A percentile compares a stretch with the other conserved stretches of the same genome.
Conservation (phyloP, 2,888 invertebrate genomes). For the Sminthurinus aureus region DNA sequence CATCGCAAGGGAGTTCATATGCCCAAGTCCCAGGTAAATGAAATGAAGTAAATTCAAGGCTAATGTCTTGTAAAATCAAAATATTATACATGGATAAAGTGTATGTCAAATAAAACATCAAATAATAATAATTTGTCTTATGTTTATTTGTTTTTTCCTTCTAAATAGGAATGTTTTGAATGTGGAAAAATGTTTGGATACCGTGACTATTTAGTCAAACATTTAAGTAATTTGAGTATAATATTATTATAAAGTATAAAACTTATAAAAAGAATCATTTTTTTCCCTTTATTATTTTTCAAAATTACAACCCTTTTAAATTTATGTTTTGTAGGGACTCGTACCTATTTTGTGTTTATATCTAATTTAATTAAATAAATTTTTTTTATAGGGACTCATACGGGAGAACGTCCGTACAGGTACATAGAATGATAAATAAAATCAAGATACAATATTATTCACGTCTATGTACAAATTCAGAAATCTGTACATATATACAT, state of each 20-base stretch:
- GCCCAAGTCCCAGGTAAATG: slow-evolving; percentile 51
- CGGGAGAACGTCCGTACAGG: slow-evolving; percentile 28
- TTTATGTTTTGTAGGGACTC: not conserved
- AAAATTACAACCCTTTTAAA: not conserved
- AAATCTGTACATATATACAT: too few species aligned
- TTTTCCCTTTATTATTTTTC: too few species aligned
- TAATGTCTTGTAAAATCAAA: too few species aligned
- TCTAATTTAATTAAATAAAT: not conserved
- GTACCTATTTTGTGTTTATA: slow-evolving; percentile 17
- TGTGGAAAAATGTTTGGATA: slow-evolving; percentile 58
- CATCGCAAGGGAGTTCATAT: slow-evolving; percentile 58
- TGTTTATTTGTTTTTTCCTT: too few species aligned
- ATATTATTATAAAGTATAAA: not conserved
- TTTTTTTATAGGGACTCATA: slow-evolving; percentile 28
- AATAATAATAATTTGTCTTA: too few species aligned
- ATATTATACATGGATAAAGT: too few species aligned
- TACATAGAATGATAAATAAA: too few species aligned
- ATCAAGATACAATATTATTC: too few species aligned
- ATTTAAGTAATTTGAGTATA: slow-evolving; percentile 49
- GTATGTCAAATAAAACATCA: too few species aligned
- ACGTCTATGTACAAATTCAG: too few species aligned
- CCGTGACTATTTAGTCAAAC: slow-evolving; percentile 56
- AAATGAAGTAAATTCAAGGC: too few species aligned
- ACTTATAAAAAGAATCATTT: too few species aligned
- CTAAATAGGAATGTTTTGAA: slow-evolving; percentile 51